Evolutionary conservation across 2,888 invertebrate genomes (phyloP).

Genomic region (Graphium colonna): DNA sequence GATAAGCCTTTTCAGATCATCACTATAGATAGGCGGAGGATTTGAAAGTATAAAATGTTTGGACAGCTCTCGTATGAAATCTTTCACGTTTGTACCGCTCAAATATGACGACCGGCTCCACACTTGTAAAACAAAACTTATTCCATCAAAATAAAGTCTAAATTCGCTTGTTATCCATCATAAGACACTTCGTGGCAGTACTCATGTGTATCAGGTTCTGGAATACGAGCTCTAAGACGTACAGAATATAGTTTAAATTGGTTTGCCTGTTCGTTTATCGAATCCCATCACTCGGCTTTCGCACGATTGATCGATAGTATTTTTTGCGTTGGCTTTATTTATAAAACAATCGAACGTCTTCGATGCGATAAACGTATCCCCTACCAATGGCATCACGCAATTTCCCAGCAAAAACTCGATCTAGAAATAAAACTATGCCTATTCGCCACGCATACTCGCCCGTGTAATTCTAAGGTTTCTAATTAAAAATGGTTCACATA

Average conservation of each 20-base stretch:
- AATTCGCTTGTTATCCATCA: slow-evolving; percentile 31
- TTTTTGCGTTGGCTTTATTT: slow-evolving; percentile 76
- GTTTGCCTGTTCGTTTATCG: slow-evolving; percentile 43
- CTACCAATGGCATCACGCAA: slow-evolving; percentile 55
- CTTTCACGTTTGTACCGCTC: slow-evolving; percentile 70
- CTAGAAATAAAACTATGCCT: slow-evolving; percentile 32
- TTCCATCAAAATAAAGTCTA: slow-evolving; percentile 34
- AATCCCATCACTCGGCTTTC: slow-evolving; percentile 68
- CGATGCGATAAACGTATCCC: slow-evolving; percentile 66
- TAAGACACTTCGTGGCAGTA: slow-evolving; percentile 35
- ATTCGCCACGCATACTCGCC: background rate
- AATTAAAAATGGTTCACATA: background rate
- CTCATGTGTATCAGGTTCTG: slow-evolving; percentile 29
- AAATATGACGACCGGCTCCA: slow-evolving; percentile 55
- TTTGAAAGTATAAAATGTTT: slow-evolving; percentile 80
- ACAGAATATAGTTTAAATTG: background rate
- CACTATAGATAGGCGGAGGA: slow-evolving; percentile 70
- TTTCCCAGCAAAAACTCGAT: slow-evolving; percentile 42
- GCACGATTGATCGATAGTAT: slow-evolving; percentile 80
- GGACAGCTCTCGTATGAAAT: slow-evolving; percentile 76
- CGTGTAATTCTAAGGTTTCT: background rate
- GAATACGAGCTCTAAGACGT: slow-evolving; percentile 38
- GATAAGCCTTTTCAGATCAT: slow-evolving; percentile 73
- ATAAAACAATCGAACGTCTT: slow-evolving; percentile 77
- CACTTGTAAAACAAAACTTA: slow-evolving; percentile 38